Conservation (phyloP, 2,113 vertebrate genomes). For the Apus apus region DNA sequence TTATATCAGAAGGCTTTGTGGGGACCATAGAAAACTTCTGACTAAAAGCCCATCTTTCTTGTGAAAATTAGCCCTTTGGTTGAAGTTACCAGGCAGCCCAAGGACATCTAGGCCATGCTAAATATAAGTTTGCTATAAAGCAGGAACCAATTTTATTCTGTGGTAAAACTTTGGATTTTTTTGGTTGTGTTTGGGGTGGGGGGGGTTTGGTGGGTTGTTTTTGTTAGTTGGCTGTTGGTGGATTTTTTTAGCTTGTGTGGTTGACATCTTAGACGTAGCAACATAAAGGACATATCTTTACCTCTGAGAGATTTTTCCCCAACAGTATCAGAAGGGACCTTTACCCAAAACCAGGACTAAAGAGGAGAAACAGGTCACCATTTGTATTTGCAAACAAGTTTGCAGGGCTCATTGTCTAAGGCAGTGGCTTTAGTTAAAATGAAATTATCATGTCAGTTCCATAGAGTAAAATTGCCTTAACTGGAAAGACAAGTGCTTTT, state of each 20-base stretch:
- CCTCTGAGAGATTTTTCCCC: neutral
- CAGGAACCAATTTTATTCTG: neutral
- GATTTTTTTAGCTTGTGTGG: fast-evolving
- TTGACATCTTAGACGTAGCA: neutral
- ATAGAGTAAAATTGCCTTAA: neutral
- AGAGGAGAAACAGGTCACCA: neutral
- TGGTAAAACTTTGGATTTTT: fast-evolving
- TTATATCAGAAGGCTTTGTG: neutral
- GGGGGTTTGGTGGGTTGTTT: no score
- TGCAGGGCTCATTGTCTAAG: neutral
- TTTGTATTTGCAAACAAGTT: neutral
- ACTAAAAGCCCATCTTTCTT: neutral
- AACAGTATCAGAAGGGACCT: neutral
- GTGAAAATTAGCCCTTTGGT: neutral
- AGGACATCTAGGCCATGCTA: neutral
- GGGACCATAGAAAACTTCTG: neutral
- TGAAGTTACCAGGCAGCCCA: neutral
- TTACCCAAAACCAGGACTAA: neutral
- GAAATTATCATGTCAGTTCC: neutral
- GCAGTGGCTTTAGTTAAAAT: neutral
- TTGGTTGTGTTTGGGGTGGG: neutral
- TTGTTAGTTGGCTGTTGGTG: neutral
- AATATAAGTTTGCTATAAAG: neutral
- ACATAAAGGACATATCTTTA: neutral
- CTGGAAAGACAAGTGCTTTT: neutral